These are phyloP conservation scores for Brachyalestes nurse DNA, from an alignment of 2,797 vertebrate genomes.

Conservation along the genomic window DNA sequence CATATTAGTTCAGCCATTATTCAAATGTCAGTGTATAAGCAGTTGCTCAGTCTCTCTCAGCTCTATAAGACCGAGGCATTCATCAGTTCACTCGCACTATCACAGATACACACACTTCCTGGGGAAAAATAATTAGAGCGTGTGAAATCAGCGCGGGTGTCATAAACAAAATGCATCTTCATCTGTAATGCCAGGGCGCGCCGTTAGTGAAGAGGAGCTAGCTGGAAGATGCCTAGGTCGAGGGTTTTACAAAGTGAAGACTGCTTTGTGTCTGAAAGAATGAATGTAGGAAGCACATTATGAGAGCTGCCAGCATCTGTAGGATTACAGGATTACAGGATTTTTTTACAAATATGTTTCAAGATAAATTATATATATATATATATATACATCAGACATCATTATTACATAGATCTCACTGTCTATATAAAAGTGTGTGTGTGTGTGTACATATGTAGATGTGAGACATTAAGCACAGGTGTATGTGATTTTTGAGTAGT, in stretches of 20 bases:
- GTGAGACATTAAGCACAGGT: not conserved
- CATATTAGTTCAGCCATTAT: not conserved
- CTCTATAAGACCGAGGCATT: conserved; percentile 1
- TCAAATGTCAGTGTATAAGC: not conserved
- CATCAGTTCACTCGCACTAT: conserved; percentile 41
- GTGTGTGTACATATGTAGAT: too few relatives aligned
- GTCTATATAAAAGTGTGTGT: too few relatives aligned
- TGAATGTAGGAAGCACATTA: not conserved
- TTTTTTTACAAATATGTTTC: too few relatives aligned
- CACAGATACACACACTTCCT: conserved; percentile 42
- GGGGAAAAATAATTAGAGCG: conserved; percentile 48
- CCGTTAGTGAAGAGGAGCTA: not conserved
- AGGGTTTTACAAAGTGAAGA: not conserved
- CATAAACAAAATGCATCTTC: conserved; percentile 33
- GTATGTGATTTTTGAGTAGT: not conserved
- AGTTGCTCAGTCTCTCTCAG: not conserved
- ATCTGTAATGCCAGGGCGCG: conserved; percentile 33
- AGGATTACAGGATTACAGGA: too few relatives aligned
- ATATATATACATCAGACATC: too few relatives aligned
- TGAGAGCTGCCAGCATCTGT: not conserved
- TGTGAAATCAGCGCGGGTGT: conserved; percentile 39
- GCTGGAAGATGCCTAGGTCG: not conserved
- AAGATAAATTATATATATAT: too few relatives aligned
- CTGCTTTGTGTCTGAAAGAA: not conserved
- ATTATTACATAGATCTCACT: too few relatives aligned